Base-by-base conservation (phyloP, 2,797 vertebrate species). In the Ataeniobius toweri region DNA sequence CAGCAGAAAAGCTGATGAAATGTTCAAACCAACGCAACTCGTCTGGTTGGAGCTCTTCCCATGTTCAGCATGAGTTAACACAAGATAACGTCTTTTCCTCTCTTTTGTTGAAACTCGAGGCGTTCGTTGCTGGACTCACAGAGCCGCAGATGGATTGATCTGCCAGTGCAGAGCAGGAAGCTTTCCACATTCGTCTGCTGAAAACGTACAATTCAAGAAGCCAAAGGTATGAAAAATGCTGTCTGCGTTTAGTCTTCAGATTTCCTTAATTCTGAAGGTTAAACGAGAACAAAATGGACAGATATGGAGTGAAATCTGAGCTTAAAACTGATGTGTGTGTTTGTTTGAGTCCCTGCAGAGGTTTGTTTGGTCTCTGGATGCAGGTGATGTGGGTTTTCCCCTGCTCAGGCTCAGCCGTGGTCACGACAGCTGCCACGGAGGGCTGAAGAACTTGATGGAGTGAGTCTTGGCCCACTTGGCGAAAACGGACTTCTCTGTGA, bases 401-500 rank as follows among this genome's bases (percentile, higher is more conserved):
- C 12, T 26, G 67, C 24, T 14, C 26, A 2, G 74, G 36, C 71
- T 69, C 74, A 88, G 85, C 88, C 83, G 74, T 69, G 89, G 95
- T 99, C 97, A 98, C 83, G 96, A 98, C 83, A 97, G 93, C 76
- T 96, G 95, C 98, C 97, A 99, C 10, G 96, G 94, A 0, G 98
- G 98, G 89, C 98, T 97, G 87, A 96, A 97, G 93, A 99, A 99
- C 93, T 96, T 96, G 93, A 99, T 99, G 77, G 94, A 87, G 87
- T 97, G 97, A 24, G 93, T 95, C 93, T 97, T 97, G 91, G 98
- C 96, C 98, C 98, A 99, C 80, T 98, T 98, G 83, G 97, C 95
- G 87, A 99, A 99, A 58, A 99, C 98, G 3, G 96, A 95, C 90
- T 99, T 99, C 91, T 99, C 98, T 0, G 98, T 99, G 93, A 99